Evolutionary conservation across 2,797 vertebrate species (phyloP).

Genomic region (Etheostoma perlongum): DNA sequence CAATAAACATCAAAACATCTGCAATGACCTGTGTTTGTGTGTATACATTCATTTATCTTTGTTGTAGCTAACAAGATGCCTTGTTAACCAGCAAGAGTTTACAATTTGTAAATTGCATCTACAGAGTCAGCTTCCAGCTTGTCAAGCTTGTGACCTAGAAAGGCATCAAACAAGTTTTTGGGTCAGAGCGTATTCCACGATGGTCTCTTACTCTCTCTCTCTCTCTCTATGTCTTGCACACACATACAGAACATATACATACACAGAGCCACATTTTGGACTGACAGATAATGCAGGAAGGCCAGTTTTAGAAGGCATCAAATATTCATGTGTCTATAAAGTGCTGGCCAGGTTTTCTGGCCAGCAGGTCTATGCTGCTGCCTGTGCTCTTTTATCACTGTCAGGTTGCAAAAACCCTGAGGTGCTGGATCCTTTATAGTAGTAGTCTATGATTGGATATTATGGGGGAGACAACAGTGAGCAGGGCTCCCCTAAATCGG

Average conservation of each 20-base stretch:
- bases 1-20: slow-evolving; percentile 40
- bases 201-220: not conserved
- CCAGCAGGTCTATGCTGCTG: slow-evolving; percentile 54
- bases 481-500: slow-evolving; percentile 24
- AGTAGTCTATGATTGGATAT: slow-evolving; percentile 24
- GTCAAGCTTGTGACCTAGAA: slow-evolving; percentile 63
- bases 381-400: slow-evolving; percentile 61
- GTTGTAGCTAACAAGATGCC: slow-evolving; percentile 24
- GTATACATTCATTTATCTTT: slow-evolving; percentile 29
- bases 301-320: slow-evolving; percentile 67
- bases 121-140: slow-evolving; percentile 35
- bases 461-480: slow-evolving; percentile 29
- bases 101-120: slow-evolving; percentile 33
- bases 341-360: slow-evolving; percentile 54
- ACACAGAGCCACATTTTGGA: slow-evolving; percentile 16
- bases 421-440: slow-evolving; percentile 36
- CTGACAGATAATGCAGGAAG: slow-evolving; percentile 47
- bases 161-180: slow-evolving; percentile 46
- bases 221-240: not conserved
- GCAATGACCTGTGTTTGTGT: not conserved
- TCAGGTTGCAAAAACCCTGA: slow-evolving; percentile 40
- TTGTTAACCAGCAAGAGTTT: slow-evolving; percentile 42
- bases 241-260: not conserved
- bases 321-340: slow-evolving; percentile 78
- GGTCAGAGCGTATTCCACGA: slow-evolving; percentile 54